Conservation (phyloP, 2,888 invertebrate genomes). For the Globia sparganii region DNA sequence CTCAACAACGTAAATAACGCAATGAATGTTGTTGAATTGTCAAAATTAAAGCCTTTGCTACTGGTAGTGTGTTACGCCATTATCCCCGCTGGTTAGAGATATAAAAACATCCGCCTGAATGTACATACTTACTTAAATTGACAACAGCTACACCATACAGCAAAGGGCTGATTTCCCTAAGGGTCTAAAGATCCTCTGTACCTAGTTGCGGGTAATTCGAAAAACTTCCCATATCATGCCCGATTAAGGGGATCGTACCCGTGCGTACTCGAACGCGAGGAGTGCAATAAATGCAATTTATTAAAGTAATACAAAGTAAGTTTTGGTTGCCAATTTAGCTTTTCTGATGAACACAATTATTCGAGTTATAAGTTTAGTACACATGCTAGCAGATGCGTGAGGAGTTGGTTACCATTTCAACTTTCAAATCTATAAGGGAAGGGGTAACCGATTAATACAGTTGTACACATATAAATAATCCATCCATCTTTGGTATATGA, state of each 20-base stretch:
- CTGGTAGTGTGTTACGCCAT: background rate
- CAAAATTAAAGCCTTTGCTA: background rate
- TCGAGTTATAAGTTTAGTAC: background rate
- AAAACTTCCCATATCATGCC: conserved; percentile 32
- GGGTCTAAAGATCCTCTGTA: conserved; percentile 25
- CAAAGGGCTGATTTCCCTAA: conserved; percentile 54
- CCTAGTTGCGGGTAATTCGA: conserved; percentile 26
- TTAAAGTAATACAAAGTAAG: background rate
- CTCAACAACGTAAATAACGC: too few relatives aligned
- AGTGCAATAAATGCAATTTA: conserved; percentile 48
- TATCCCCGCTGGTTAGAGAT: background rate
- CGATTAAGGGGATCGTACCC: conserved; percentile 4
- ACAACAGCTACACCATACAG: conserved; percentile 41
- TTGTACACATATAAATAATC: too few relatives aligned
- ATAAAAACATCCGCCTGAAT: conserved; percentile 22
- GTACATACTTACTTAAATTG: conserved; percentile 49
- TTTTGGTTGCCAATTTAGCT: background rate
- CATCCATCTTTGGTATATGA: too few relatives aligned
- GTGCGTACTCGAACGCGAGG: background rate
- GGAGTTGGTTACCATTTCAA: too few relatives aligned
- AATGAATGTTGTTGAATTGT: too few relatives aligned
- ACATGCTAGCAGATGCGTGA: background rate
- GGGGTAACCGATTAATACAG: background rate
- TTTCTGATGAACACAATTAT: background rate
- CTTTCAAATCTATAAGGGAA: too few relatives aligned